Evolutionary conservation across 2,888 invertebrate genomes (phyloP), one percentile per base, ranked within the genome.

Genomic region (Oegoconia quadripuncta): DNA sequence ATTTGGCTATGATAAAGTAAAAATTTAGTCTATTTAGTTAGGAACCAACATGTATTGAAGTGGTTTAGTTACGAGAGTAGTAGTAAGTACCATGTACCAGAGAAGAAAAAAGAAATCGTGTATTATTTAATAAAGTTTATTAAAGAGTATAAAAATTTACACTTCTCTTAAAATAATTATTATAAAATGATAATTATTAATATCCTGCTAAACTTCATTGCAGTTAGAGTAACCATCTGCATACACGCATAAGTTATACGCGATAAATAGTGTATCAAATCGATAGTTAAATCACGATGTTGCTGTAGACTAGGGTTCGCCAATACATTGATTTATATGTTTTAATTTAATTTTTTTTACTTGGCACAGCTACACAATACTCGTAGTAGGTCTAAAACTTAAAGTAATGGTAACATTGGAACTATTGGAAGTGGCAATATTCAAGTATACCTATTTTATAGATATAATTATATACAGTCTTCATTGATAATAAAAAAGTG

Each of bases 131-230:
- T 73, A 74, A 52, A 61, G 75, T 86, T 84, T 86, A 86, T 83
- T 86, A 72, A 76, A 73, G 73, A 64, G 76, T 82, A 83, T 73
- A 81, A 83, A 83, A 83, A 79, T 78, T 65, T 81, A 81, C 77
- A 81, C 68, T 59, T 64, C 66, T 68, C 68, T 73, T 74, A 74
- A 52, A 62, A 59, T 70, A 74, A 66, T 59, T 53, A 59, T 58
- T 66, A 67, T 67, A 65, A 55, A 52, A 52, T 51, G 50, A 64
- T 51, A 63, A 59, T 65, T 59, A 58, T 55, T 61, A 59, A 54
- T 42, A 46, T 53, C 56, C 57, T 55, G 54, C 55, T 62, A 46
- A 39, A 31, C n/a, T 35, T 43, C 35, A 45, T 55, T 42, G 42
- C 51, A 54, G 48, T 45, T 41, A 44, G 33, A 54, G 49, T 46